Conservation (phyloP, 2,113 vertebrate genomes). For the Danionella cerebrum region DNA sequence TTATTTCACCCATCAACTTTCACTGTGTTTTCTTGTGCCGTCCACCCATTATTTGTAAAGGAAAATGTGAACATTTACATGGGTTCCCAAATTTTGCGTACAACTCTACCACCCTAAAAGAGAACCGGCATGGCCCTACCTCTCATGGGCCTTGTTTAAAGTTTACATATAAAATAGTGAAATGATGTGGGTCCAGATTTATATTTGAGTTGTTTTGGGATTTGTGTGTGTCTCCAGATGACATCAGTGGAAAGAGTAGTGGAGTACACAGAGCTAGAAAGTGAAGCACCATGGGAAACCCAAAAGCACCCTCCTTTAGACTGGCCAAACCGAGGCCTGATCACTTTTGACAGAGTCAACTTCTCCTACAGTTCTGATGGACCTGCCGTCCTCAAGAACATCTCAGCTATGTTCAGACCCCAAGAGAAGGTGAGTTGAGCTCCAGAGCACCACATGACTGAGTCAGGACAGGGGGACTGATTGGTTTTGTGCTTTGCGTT, state of each 20-base stretch:
- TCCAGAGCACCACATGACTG: not conserved
- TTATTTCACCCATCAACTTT: too few species aligned
- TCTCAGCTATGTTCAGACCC: conserved; percentile 75
- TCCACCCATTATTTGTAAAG: too few species aligned
- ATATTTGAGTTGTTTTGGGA: not conserved
- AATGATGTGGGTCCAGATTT: too few species aligned
- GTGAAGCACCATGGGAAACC: conserved; percentile 86
- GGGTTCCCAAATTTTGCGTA: too few species aligned
- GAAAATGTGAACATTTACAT: too few species aligned
- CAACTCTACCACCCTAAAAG: too few species aligned
- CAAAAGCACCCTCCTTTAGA: conserved; percentile 66
- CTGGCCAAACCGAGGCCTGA: conserved; percentile 80
- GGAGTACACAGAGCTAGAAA: conserved; percentile 88
- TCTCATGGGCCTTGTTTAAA: too few species aligned
- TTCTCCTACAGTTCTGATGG: conserved; percentile 79
- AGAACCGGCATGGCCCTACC: too few species aligned
- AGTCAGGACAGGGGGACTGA: not conserved
- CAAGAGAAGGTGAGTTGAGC: conserved; percentile 76
- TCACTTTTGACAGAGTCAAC: conserved; percentile 84
- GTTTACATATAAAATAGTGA: too few species aligned
- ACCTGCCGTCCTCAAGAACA: conserved; percentile 78
- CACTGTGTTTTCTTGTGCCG: too few species aligned
- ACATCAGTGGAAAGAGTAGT: conserved; percentile 90
- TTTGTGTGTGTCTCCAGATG: conserved; percentile 67
- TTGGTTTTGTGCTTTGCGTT: not conserved